These are phyloP conservation scores for Caenorhabditis sp. DNA, from an alignment of 2,888 invertebrate species.

Conservation along the genomic window DNA sequence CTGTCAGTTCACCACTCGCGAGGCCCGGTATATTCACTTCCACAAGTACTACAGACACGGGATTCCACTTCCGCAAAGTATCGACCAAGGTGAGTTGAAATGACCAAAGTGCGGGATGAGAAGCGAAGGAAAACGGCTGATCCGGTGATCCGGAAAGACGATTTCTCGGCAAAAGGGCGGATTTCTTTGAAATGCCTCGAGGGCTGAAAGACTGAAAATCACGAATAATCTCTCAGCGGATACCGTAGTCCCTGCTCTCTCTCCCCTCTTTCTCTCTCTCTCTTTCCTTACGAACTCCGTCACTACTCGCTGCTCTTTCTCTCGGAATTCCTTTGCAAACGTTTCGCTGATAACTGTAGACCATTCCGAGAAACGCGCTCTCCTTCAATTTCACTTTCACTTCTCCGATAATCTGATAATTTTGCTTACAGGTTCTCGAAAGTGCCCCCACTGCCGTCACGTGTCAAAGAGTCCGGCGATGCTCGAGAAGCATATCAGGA, in stretches of 20 bases:
- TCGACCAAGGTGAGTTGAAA: constrained; percentile 77
- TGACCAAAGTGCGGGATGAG: background rate
- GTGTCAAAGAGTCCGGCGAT: constrained; percentile 82
- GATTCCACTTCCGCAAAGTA: constrained; percentile 79
- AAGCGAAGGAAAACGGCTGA: background rate
- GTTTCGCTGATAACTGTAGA: constrained; percentile 21
- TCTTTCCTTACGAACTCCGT: constrained; percentile 22
- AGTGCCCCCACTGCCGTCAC: constrained; percentile 81
- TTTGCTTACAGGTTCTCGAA: constrained; percentile 77
- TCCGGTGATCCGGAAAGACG: background rate
- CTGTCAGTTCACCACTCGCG: constrained; percentile 82
- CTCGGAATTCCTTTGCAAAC: constrained; percentile 25
- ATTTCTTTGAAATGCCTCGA: background rate
- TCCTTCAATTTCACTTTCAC: constrained; percentile 5
- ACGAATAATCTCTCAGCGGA: constrained; percentile 1
- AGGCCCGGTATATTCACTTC: constrained; percentile 82
- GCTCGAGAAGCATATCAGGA: constrained; percentile 82
- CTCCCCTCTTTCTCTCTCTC: no score
- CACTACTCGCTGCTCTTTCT: constrained; percentile 40
- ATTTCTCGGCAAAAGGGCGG: constrained; percentile 6
- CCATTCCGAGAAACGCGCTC: constrained; percentile 39
- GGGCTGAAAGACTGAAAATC: constrained; percentile 11
- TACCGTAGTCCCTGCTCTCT: constrained; percentile 19
- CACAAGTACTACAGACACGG: constrained; percentile 83
- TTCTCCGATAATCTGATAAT: constrained; percentile 33